Percentiles rank a stretch among this genome's conserved stretches.
Evolutionary conservation across 2,888 invertebrate species (phyloP).

Genomic region (Platerodrilus igneus): DNA sequence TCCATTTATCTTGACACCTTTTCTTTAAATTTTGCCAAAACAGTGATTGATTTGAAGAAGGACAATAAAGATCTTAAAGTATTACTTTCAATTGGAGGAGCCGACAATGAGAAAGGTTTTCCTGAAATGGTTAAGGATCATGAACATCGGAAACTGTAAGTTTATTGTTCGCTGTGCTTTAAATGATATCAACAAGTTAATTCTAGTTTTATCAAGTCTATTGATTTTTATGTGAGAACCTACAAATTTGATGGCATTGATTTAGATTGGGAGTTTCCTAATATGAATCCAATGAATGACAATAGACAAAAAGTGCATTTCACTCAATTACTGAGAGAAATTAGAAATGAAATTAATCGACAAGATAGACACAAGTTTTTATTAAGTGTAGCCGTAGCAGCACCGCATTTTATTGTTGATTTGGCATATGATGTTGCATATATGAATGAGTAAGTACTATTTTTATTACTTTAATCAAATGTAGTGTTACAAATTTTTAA

Average conservation of each 20-base stretch:
- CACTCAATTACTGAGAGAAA: slow-evolving; percentile 67
- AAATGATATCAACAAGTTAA: not conserved
- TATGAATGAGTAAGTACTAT: slow-evolving; percentile 60
- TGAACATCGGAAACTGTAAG: slow-evolving; percentile 58
- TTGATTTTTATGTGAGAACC: slow-evolving; percentile 50
- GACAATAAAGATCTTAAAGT: slow-evolving; percentile 65
- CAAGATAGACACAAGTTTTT: slow-evolving; percentile 56
- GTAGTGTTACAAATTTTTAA: slow-evolving; percentile 1
- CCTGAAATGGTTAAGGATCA: slow-evolving; percentile 68
- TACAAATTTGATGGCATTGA: slow-evolving; percentile 67
- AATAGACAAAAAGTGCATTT: slow-evolving; percentile 67
- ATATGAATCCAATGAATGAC: slow-evolving; percentile 46
- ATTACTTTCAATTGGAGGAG: slow-evolving; percentile 71
- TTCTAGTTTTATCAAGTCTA: slow-evolving; percentile 53
- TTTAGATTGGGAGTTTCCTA: slow-evolving; percentile 87
- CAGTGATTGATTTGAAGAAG: slow-evolving; percentile 51
- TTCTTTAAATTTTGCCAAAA: slow-evolving; percentile 32
- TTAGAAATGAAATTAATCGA: slow-evolving; percentile 61
- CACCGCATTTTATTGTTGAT: slow-evolving; percentile 69
- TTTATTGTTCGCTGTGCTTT: slow-evolving; percentile 2
- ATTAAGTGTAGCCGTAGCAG: slow-evolving; percentile 74
- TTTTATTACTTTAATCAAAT: slow-evolving; percentile 5
- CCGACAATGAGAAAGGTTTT: slow-evolving; percentile 58
- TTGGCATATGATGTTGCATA: slow-evolving; percentile 73
- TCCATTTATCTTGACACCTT: slow-evolving; percentile 53